Conservation (phyloP, 2,113 vertebrate genomes). For the Castor canadensis region DNA sequence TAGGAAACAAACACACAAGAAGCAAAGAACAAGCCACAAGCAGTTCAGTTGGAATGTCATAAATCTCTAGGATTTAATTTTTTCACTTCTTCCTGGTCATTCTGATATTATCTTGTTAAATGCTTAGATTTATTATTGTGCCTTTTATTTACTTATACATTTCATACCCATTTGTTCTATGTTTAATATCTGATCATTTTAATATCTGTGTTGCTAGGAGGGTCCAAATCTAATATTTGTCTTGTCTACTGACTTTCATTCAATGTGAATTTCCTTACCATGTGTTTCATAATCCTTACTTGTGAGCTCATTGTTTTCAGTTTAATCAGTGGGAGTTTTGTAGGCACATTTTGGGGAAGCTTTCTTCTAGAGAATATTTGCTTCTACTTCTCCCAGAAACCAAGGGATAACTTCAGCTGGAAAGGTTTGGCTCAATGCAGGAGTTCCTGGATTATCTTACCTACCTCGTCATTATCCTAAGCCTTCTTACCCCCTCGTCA, state of each 20-base stretch:
- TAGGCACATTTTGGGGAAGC: background rate
- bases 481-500: background rate
- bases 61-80: slow-evolving; percentile 5
- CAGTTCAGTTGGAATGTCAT: no score
- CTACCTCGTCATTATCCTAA: background rate
- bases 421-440: background rate
- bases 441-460: background rate
- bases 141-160: background rate
- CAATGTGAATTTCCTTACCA: background rate
- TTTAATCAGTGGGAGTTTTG: background rate
- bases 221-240: background rate
- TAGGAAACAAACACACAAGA: no score
- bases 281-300: slow-evolving; percentile 5
- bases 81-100: background rate
- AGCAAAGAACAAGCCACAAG: no score
- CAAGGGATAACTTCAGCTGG: background rate
- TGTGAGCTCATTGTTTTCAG: background rate
- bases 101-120: background rate
- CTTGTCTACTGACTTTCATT: background rate
- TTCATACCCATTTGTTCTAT: background rate
- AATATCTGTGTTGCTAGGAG: background rate
- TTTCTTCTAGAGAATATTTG: slow-evolving; percentile 18
- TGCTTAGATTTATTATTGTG: background rate
- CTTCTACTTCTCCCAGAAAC: slow-evolving; percentile 12
- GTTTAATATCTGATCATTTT: background rate